Conservation (phyloP, 2,888 invertebrate species). For the Adelognathus sp. region DNA sequence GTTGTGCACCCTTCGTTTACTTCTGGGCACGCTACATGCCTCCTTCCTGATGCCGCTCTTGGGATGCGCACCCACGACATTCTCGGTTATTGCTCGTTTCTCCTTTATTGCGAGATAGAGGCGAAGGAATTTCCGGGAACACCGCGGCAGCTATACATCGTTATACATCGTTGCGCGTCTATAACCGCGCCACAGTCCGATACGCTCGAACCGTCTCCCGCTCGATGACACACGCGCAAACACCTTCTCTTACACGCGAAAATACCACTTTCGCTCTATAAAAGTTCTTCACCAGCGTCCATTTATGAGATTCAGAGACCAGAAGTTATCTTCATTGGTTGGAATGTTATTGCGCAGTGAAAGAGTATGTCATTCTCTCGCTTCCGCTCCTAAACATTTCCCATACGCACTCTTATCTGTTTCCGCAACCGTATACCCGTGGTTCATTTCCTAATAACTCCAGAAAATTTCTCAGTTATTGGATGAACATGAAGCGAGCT, state of each 20-base stretch:
- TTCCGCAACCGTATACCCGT: not conserved
- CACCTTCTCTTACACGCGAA: not conserved
- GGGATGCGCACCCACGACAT: not conserved
- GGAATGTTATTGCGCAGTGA: not conserved
- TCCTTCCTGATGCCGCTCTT: not conserved
- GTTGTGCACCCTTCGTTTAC: not conserved
- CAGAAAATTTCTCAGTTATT: not conserved
- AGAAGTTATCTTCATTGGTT: not conserved
- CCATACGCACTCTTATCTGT: not conserved
- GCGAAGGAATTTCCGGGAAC: conserved; percentile 12
- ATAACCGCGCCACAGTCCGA: not conserved
- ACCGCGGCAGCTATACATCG: too few species aligned
- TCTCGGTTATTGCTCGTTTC: conserved; percentile 17
- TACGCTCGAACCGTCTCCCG: not conserved
- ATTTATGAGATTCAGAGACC: conserved; percentile 3
- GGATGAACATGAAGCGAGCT: not conserved
- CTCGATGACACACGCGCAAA: not conserved
- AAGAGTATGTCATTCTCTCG: not conserved
- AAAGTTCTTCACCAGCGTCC: not conserved
- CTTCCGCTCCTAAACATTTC: not conserved
- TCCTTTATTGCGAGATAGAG: conserved; percentile 22
- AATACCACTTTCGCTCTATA: not conserved
- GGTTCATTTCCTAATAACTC: not conserved
- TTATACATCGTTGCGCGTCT: not conserved
- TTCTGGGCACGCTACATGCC: not conserved